phyloP scores from a whole-genome alignment of 2,113 vertebrate species.

The Pipra filicauda region DNA sequence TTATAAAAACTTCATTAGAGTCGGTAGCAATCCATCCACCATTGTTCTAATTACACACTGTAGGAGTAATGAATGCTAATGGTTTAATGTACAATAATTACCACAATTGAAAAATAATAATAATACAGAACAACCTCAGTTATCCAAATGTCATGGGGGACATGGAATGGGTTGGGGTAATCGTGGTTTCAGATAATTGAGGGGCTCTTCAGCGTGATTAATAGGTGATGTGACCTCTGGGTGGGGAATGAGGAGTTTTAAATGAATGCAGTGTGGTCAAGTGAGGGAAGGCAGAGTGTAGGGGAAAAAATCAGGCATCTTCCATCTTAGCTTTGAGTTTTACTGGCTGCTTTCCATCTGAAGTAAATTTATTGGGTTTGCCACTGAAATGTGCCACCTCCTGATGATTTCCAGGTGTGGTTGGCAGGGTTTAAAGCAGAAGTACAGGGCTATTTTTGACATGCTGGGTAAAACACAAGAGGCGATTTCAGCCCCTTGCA shows the following conservation, averaged over 20 bases:
- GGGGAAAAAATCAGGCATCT: background rate
- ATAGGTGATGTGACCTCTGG: slow-evolving; percentile 55
- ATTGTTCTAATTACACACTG: slow-evolving; percentile 81
- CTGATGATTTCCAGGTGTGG: background rate
- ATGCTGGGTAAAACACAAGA: background rate
- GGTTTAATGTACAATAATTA: slow-evolving; percentile 80
- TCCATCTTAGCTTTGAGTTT: background rate
- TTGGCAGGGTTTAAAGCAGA: background rate
- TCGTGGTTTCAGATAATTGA: slow-evolving; percentile 49
- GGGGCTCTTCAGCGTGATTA: slow-evolving; percentile 57
- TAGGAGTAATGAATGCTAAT: slow-evolving; percentile 83
- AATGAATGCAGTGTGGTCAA: background rate
- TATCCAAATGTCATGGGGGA: slow-evolving; percentile 60
- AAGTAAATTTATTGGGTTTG: background rate
- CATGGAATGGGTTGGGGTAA: slow-evolving; percentile 43
- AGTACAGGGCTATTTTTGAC: rapidly evolving
- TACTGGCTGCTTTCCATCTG: background rate
- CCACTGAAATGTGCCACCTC: background rate
- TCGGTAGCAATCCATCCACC: slow-evolving; percentile 76
- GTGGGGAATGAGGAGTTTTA: slow-evolving; percentile 29
- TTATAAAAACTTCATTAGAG: slow-evolving; percentile 84
- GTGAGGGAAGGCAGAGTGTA: background rate
- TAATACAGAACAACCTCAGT: slow-evolving; percentile 71
- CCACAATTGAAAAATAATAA: slow-evolving; percentile 79
- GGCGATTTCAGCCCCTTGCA: background rate